Base-by-base conservation (phyloP, 2,113 vertebrate species). In the Coreoperca whiteheadi region DNA sequence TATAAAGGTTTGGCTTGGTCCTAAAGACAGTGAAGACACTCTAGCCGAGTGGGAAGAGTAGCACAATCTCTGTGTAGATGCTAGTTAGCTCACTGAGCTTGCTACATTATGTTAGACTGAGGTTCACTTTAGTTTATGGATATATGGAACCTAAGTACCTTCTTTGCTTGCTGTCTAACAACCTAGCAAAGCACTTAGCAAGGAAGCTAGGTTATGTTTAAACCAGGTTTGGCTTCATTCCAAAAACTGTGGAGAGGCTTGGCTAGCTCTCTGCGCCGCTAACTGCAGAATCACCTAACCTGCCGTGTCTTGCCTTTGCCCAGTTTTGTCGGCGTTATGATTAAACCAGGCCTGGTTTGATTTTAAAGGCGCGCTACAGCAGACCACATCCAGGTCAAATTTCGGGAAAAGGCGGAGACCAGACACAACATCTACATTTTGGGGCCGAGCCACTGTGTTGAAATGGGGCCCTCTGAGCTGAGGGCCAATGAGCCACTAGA, bases 361-460 rank as follows among this genome's bases (percentile, higher is more conserved):
- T 32, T 73, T 73, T 21, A 15, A 60, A 74, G 23, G 23, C 6
- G 8, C 18, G 14, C 21, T 41, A 8, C 64, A 39, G 41, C 16
- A 3, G 25, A 56, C 18, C 34, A 56, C 50, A 67, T 10, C 37
- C 4, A 23, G 20, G 25, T 30, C n/a, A 67, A 20, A 46, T 23
- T 9, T 54, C 1, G 11, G 50, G 18, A 12, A 30, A n/a, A n/a
- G n/a, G 15, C 10, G 61, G 74, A 66, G 34, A 66, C 20, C 0
- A 56, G 25, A 41, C 18, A 54, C 18, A 6, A 34, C 63, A 34
- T 68, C 14, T 59, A 59, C 20, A 34, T 48, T 68, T 59, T 46
- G 53, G 46, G 67, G 39, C 63, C 46, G 53, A 59, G 68, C 51
- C 59, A 50, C 51, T 77, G 51, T 67, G 63, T 57, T 59, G 34